Percentiles rank a stretch among this genome's conserved stretches.
These are phyloP conservation scores for Drosophila greeni DNA, from an alignment of 2,888 invertebrate species.

Conservation along the genomic window DNA sequence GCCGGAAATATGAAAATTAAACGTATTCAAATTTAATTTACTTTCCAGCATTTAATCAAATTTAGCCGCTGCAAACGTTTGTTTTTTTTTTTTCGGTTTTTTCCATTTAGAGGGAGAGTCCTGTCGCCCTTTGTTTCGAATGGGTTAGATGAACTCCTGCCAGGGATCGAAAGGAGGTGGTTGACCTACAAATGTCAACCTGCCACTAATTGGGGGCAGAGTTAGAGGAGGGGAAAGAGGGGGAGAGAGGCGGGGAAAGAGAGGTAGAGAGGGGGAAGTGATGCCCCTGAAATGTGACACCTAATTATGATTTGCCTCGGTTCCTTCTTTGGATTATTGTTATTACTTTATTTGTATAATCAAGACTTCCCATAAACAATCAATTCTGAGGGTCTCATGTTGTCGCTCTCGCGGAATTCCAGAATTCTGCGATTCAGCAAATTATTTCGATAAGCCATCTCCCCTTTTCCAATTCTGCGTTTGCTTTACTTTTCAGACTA, in stretches of 20 bases:
- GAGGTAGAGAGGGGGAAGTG: not conserved
- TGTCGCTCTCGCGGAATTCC: not conserved
- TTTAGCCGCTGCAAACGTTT: slow-evolving; percentile 57
- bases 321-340: not conserved
- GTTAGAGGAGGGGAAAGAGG: not conserved
- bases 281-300: slow-evolving; percentile 5
- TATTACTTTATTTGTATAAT: not conserved
- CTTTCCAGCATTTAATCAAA: slow-evolving; percentile 67
- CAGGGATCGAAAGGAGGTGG: slow-evolving; percentile 10
- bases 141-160: slow-evolving; percentile 11
- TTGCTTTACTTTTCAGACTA: not conserved
- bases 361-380: not conserved
- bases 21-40: slow-evolving; percentile 72
- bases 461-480: not conserved
- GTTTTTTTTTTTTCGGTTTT: slow-evolving; percentile 58
- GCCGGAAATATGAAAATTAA: slow-evolving; percentile 71
- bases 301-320: slow-evolving; percentile 2
- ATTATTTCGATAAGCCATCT: not conserved
- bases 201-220: slow-evolving; percentile 9
- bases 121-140: not conserved
- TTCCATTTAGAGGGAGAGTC: slow-evolving; percentile 46
- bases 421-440: not conserved
- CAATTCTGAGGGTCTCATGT: too few relatives aligned
- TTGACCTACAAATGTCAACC: slow-evolving; percentile 13
- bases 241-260: too few relatives aligned